phyloP scores from a whole-genome alignment of 2,888 invertebrate species.

The Morpho deidamia region DNA sequence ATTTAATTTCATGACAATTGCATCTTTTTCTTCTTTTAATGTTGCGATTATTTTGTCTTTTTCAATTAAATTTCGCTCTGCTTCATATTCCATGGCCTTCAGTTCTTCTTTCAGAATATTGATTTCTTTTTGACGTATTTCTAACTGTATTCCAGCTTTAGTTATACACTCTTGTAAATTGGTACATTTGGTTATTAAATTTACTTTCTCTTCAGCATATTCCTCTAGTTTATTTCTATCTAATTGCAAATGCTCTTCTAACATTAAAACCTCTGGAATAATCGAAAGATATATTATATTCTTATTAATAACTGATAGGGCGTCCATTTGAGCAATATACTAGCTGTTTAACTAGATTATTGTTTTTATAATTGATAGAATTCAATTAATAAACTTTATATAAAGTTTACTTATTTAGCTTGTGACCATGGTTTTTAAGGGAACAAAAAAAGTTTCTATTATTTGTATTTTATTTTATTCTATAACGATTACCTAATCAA shows the following conservation, averaged over 20 bases:
- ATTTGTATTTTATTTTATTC: too few species aligned
- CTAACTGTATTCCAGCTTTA: slow-evolving; percentile 44
- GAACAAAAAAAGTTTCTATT: too few species aligned
- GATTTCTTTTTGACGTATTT: slow-evolving; percentile 42
- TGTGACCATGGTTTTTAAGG: too few species aligned
- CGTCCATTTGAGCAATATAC: too few species aligned
- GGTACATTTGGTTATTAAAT: slow-evolving; percentile 40
- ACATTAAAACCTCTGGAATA: slow-evolving; percentile 44
- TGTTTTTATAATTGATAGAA: too few species aligned
- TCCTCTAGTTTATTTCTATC: slow-evolving; percentile 38
- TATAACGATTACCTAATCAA: too few species aligned
- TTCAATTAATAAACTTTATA: too few species aligned
- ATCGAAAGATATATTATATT: not conserved
- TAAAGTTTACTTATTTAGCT: too few species aligned
- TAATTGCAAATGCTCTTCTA: slow-evolving; percentile 40
- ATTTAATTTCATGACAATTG: slow-evolving; percentile 35
- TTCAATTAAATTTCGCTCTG: slow-evolving; percentile 11
- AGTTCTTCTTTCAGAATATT: slow-evolving; percentile 22
- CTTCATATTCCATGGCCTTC: slow-evolving; percentile 11
- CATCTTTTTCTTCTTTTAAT: slow-evolving; percentile 38
- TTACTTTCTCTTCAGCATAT: slow-evolving; percentile 36
- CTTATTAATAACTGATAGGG: too few species aligned
- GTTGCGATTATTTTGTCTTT: slow-evolving; percentile 26
- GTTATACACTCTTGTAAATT: slow-evolving; percentile 44
- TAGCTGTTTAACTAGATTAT: too few species aligned